Percentiles rank a stretch among this genome's conserved stretches.
These are phyloP conservation scores for Aix galericulata DNA, from an alignment of 2,113 vertebrate species.

Conservation along the genomic window DNA sequence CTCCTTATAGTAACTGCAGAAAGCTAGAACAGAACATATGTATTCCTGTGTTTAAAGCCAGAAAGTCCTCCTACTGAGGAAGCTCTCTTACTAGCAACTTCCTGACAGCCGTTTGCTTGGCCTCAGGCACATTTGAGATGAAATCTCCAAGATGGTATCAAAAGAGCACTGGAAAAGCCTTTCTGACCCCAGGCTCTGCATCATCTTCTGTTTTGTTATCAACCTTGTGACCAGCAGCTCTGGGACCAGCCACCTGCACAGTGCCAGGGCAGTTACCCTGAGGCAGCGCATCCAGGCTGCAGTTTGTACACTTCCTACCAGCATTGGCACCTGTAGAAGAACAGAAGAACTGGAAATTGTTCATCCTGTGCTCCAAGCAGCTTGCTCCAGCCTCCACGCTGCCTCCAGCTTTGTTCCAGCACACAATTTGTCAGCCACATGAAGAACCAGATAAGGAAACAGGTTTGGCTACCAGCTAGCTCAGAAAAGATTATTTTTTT, in stretches of 20 bases:
- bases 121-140: not conserved
- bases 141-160: not conserved
- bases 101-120: not conserved
- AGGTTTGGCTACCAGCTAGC: not conserved
- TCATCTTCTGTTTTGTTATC: not conserved
- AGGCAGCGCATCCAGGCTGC: not conserved
- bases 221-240: not conserved
- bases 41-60: not conserved
- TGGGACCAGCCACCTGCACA: not conserved
- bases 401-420: not conserved
- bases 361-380: not conserved
- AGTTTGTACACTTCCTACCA: not conserved
- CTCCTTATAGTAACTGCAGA: not conserved
- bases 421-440: not conserved
- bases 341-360: not conserved
- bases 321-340: not conserved
- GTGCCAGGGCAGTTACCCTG: not conserved
- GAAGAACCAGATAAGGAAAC: not conserved
- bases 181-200: fast-evolving
- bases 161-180: not conserved
- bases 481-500: not conserved
- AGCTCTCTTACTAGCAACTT: not conserved
- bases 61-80: not conserved
- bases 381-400: not conserved
- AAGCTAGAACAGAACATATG: not conserved